Evolutionary conservation across 2,797 vertebrate genomes (phyloP), one percentile per base, ranked within the genome.

Genomic region (Gila robusta): DNA sequence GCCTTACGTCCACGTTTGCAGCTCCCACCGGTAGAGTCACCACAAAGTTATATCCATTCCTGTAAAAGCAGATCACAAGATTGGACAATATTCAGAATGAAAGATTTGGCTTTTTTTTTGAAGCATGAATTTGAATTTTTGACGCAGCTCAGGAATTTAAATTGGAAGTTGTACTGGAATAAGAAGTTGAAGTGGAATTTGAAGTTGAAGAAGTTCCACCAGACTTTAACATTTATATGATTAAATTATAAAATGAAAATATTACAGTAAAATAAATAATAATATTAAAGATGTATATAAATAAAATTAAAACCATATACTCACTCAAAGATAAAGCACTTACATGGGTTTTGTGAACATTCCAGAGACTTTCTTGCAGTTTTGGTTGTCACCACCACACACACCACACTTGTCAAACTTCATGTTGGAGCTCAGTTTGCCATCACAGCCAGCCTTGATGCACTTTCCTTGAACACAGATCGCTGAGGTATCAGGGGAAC

Each of bases 11-110:
- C 0, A 99, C 93, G 91, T 97, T 99, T 81, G 98, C 97, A 62
- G 98, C 98, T 0, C 98, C 98, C 0, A 94, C 95, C 0, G 98
- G 98, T 84, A 99, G 94, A 85, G 96, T 96, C 90, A 99, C 97
- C 91, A 99, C 97, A 0, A 98, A 99, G 93, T 99, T 99, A 95
- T 99, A 99, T 90, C 98, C 98, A 0, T 99, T 96, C 96, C 98
- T 99, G 92, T 47, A 87, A 89, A 87, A 67, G 84, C 83, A 71
- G 28, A 86, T 73, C 21, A 66, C 8, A 39, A 28, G 37, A 62
- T 70, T 26, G 41, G 26, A 56, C 14, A 82, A 56, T 70, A n/a
- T 37, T 52, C 26, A 49, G 11, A 80, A 32, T 35, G 3, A 41
- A 39, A n/a, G 1, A 56, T 39, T 56, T 39, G 32, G 21, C 52